These are phyloP conservation scores for Lutjanus argentimaculatus DNA, from an alignment of 2,797 vertebrate genomes.

Conservation along the genomic window DNA sequence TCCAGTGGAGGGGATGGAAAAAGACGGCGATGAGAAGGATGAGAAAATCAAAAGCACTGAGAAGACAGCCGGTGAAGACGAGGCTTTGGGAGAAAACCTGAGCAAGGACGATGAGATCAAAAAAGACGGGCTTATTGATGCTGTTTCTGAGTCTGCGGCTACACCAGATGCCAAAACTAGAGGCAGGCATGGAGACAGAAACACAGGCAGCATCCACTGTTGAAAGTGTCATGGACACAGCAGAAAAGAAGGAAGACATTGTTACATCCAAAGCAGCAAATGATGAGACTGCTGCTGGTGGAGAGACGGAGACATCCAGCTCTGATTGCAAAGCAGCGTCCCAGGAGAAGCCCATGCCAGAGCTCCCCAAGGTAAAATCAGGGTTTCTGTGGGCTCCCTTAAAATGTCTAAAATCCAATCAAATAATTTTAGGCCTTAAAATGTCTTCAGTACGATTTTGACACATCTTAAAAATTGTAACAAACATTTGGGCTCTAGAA, in stretches of 20 bases:
- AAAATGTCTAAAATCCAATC: too few species aligned
- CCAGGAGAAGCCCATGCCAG: not conserved
- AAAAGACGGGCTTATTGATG: not conserved
- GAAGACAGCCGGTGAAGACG: not conserved
- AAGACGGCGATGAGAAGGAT: rapidly evolving
- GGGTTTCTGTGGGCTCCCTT: too few species aligned
- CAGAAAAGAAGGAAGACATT: not conserved
- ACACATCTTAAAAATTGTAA: too few species aligned
- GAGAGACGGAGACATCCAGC: not conserved
- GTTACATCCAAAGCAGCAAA: not conserved
- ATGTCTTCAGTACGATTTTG: too few species aligned
- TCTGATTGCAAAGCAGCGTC: not conserved
- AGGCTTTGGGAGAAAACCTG: not conserved
- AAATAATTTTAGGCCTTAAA: too few species aligned
- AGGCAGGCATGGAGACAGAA: not conserved
- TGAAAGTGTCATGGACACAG: not conserved
- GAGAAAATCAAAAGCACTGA: not conserved
- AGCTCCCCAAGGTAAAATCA: conserved; percentile 63
- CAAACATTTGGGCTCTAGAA: too few species aligned
- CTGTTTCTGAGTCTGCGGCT: not conserved
- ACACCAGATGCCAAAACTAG: not conserved
- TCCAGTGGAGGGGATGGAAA: not conserved
- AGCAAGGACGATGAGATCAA: not conserved
- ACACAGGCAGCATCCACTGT: not conserved
- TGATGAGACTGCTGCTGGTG: not conserved